Conservation (phyloP, 1,140 invertebrate genomes). For the Steinernema feltiae region DNA sequence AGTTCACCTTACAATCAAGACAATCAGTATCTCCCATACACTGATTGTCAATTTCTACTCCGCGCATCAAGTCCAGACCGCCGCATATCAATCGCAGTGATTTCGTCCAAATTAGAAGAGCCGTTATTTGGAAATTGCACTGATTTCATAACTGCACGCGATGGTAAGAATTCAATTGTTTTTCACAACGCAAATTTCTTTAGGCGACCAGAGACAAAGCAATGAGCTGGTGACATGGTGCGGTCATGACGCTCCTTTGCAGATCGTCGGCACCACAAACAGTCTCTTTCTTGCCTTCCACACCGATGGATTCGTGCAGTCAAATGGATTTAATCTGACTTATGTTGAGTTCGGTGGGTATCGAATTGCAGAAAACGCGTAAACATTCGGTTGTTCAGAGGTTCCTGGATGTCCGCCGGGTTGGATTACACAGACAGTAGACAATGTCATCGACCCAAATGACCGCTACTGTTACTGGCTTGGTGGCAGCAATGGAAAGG, state of each 20-base stretch:
- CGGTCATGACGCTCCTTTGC: neutral
- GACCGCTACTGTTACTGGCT: neutral
- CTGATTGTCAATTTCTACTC: neutral
- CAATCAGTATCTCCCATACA: neutral
- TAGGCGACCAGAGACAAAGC: neutral
- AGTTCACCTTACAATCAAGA: neutral
- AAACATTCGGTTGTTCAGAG: neutral
- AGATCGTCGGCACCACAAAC: neutral
- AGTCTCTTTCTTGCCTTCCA: neutral
- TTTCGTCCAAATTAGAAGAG: neutral
- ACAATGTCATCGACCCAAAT: neutral
- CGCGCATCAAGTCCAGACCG: neutral
- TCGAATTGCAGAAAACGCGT: neutral
- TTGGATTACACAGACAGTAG: neutral
- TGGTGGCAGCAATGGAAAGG: neutral
- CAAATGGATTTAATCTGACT: neutral
- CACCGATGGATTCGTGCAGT: neutral
- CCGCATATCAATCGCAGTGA: neutral
- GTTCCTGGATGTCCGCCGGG: constrained; percentile 3
- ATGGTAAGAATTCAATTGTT: neutral
- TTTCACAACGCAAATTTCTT: neutral
- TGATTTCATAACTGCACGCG: neutral
- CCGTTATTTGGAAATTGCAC: neutral
- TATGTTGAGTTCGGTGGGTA: neutral
- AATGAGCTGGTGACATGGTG: neutral